These are phyloP conservation scores for Rhyacichthys aspro DNA, from an alignment of 2,797 vertebrate species.

Conservation along the genomic window DNA sequence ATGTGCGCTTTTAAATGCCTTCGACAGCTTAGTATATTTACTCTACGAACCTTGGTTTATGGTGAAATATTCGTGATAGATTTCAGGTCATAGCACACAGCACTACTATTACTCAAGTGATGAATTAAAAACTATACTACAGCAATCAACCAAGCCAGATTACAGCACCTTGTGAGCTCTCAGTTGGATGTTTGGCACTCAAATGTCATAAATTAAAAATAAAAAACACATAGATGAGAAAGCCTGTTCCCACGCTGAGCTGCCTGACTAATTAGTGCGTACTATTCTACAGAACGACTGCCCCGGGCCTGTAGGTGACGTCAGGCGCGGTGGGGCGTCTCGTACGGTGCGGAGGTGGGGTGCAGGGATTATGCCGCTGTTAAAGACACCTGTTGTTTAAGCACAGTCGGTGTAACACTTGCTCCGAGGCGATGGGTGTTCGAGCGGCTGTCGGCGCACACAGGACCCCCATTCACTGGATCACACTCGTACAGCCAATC, in stretches of 20 bases:
- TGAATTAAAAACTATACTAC: conserved; percentile 1
- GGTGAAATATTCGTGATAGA: too few species aligned
- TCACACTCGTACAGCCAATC: conserved; percentile 61
- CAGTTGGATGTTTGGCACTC: conserved; percentile 2
- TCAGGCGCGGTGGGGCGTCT: conserved; percentile 40
- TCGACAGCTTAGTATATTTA: too few species aligned
- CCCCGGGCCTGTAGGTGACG: conserved; percentile 57
- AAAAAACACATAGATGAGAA: conserved; percentile 6
- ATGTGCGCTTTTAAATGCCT: background rate
- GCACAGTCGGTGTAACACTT: conserved; percentile 75
- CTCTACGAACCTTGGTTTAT: too few species aligned
- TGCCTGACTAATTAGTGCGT: conserved; percentile 25
- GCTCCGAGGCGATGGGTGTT: conserved; percentile 61
- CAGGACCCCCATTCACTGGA: conserved; percentile 76
- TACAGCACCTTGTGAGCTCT: conserved; percentile 2
- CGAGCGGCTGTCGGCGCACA: conserved; percentile 72
- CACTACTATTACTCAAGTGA: too few species aligned
- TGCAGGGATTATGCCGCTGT: conserved; percentile 58
- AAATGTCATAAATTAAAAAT: conserved; percentile 5
- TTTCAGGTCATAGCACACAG: too few species aligned
- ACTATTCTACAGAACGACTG: conserved; percentile 15
- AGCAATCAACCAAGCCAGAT: background rate
- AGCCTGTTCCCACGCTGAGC: background rate
- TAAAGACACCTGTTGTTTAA: conserved; percentile 78
- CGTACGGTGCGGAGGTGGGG: conserved; percentile 27